Evolutionary conservation across 2,888 invertebrate genomes (phyloP), one percentile per base, ranked within the genome.

Genomic region (Phalangium opilio): DNA sequence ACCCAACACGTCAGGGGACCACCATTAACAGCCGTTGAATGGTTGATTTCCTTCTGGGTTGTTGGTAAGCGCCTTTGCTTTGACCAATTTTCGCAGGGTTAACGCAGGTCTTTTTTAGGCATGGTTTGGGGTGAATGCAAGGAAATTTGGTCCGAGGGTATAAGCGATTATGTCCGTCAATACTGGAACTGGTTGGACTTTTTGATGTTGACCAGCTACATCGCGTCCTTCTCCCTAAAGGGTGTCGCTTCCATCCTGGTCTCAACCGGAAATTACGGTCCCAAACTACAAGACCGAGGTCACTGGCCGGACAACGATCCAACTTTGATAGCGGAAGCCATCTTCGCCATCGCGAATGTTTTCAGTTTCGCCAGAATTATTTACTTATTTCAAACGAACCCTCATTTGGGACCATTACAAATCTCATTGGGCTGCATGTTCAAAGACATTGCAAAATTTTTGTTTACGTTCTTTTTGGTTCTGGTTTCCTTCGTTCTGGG

Each of bases 121-220:
- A 71, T 71, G 63, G 65, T 73, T 38, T 73, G 73, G 73, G 67
- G 70, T 1, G 73, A 73, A 55, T 70, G 72, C 58, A 73, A 73
- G 54, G 72, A 73, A 58, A 60, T 73, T 12, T 72, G 73, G 73
- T 72, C 72, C 45, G 73, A 73, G 57, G 53, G 53, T 32, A 60
- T 71, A 43, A 68, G 67, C 50, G 70, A 70, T 20, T 73, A 73
- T 59, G 63, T 70, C 18, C 61, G 67, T 10, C 73, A 73, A 56
- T 73, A 72, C 72, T 73, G 73, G 73, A 73, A 73, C 60, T 73
- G 72, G 72, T 62, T 73, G 33, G 73, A 73, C 59, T 73, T 73
- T 57, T 68, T 72, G 51, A 73, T 73, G 73, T 64, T 73, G 12
- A 71, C 72, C 12, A 63, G 73, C n/a, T 73, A 72, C 58, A 61